phyloP scores from a whole-genome alignment of 1,140 invertebrate genomes.

The Proctacanthus coquilletti region DNA sequence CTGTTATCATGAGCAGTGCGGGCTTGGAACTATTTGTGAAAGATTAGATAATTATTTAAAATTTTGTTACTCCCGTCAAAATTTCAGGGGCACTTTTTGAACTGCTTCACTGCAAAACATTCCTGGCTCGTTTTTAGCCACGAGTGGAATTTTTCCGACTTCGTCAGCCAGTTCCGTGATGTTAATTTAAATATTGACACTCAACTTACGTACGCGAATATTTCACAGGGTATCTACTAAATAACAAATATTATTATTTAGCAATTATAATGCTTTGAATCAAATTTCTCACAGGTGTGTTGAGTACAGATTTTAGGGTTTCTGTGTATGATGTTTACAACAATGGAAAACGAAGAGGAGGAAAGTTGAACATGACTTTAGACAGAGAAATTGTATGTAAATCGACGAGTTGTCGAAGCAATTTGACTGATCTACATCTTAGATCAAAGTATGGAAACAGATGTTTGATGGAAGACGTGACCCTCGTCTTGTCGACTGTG shows the following conservation, averaged over 20 bases:
- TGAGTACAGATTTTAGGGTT: not conserved
- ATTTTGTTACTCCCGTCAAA: too few species aligned
- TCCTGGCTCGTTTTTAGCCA: too few species aligned
- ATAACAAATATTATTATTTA: too few species aligned
- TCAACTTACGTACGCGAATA: not conserved
- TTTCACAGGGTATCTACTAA: too few species aligned
- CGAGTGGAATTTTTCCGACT: too few species aligned
- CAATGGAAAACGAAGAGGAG: slow-evolving; percentile 18
- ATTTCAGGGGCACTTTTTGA: too few species aligned
- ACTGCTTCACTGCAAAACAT: too few species aligned
- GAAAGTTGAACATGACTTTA: slow-evolving; percentile 15
- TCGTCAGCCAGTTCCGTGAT: too few species aligned
- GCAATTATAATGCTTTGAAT: too few species aligned
- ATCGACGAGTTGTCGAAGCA: slow-evolving; percentile 9
- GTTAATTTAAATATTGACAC: not conserved
- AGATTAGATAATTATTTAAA: too few species aligned
- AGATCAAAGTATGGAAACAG: slow-evolving; percentile 14
- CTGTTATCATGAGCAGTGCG: too few species aligned
- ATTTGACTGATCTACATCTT: slow-evolving; percentile 15
- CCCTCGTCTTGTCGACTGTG: slow-evolving; percentile 12
- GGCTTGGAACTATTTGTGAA: too few species aligned
- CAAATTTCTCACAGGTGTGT: not conserved
- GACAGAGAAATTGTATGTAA: slow-evolving; percentile 17
- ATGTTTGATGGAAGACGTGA: slow-evolving; percentile 14
- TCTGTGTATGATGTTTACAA: slow-evolving; percentile 19